Percentiles rank a stretch among this genome's conserved stretches.
phyloP scores from a whole-genome alignment of 2,888 invertebrate genomes.

The Pandemis corylana region DNA sequence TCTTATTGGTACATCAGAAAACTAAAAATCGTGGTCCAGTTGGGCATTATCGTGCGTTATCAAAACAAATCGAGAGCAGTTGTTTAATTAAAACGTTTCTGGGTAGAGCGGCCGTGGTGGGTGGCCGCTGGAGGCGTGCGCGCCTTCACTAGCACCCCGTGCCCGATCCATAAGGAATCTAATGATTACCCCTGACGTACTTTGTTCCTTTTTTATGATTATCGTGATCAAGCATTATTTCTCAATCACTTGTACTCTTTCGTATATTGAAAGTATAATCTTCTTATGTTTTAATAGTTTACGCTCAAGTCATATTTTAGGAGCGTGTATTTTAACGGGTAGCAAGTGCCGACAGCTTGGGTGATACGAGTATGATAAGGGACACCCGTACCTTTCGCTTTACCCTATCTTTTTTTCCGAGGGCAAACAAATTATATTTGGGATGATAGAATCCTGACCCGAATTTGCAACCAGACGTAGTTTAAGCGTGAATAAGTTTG shows the following conservation, averaged over 20 bases:
- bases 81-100: constrained; percentile 70
- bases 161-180: constrained; percentile 56
- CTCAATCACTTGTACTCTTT: constrained; percentile 39
- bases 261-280: constrained; percentile 30
- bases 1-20: constrained; percentile 55
- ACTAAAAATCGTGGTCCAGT: constrained; percentile 53
- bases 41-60: constrained; percentile 62
- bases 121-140: constrained; percentile 65
- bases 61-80: constrained; percentile 67
- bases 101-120: constrained; percentile 62
- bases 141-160: constrained; percentile 51
- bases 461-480: neutral
- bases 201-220: constrained; percentile 58
- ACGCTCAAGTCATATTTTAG: constrained; percentile 3
- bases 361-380: constrained; percentile 23
- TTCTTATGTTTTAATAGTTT: constrained; percentile 21
- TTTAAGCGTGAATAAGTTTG: constrained; percentile 15
- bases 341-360: constrained; percentile 11
- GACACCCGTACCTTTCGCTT: constrained; percentile 8
- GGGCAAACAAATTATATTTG: constrained; percentile 12
- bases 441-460: constrained; percentile 11
- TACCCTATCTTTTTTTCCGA: constrained; percentile 8
- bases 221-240: constrained; percentile 56
- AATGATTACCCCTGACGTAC: constrained; percentile 65
- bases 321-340: neutral